Evolutionary conservation across 2,888 invertebrate genomes (phyloP).

Genomic region (Amorpha juglandis): DNA sequence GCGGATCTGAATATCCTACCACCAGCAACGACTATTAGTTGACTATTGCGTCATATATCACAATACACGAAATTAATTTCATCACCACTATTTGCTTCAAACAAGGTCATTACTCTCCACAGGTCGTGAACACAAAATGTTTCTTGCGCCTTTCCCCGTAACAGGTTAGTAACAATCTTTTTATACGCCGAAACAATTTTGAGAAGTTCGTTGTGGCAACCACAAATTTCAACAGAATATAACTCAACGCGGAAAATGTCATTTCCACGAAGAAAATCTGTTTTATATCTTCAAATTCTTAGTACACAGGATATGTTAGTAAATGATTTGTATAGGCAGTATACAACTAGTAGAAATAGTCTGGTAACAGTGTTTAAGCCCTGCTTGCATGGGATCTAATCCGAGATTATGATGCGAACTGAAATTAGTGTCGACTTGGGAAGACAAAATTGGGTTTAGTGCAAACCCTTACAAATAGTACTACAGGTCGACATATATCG

Average conservation of each 20-base stretch:
- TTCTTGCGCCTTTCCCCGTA: not conserved
- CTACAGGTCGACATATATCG: too few relatives aligned
- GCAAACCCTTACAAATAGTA: too few relatives aligned
- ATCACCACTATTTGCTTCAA: not conserved
- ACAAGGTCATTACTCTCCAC: not conserved
- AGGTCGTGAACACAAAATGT: not conserved
- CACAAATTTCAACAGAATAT: conserved; percentile 6
- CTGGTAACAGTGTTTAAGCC: too few relatives aligned
- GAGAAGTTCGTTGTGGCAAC: not conserved
- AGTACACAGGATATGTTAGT: not conserved
- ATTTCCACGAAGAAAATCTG: not conserved
- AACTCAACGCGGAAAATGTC: conserved; percentile 4
- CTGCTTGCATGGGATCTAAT: too few relatives aligned
- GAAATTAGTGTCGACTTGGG: too few relatives aligned
- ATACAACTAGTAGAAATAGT: too few relatives aligned
- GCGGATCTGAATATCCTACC: too few relatives aligned
- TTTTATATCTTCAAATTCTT: conserved; percentile 2
- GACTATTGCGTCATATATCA: not conserved
- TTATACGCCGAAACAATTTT: not conserved
- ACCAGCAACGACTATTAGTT: too few relatives aligned
- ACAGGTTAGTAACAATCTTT: conserved; percentile 15
- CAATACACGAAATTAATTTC: not conserved
- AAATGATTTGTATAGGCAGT: too few relatives aligned
- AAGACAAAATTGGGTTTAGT: too few relatives aligned
- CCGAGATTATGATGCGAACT: too few relatives aligned